These are phyloP conservation scores for Isaurus tuberculatus DNA, from an alignment of 92 coral and sea anemone genomes.

Conservation along the genomic window DNA sequence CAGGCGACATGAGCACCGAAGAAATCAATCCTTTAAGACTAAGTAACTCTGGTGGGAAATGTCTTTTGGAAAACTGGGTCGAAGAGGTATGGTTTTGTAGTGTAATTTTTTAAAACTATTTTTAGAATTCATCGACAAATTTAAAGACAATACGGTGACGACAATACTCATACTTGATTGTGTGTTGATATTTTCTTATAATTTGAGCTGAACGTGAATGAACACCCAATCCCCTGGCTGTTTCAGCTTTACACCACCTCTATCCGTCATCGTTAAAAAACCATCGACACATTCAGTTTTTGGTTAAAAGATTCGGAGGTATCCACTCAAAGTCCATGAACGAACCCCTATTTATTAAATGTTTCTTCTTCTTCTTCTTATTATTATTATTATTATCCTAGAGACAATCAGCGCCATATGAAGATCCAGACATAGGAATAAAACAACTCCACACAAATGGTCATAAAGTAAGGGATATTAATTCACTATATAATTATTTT, in stretches of 20 bases:
- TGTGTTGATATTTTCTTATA: too few relatives aligned
- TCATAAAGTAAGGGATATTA: constrained; percentile 73
- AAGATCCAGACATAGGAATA: constrained; percentile 69
- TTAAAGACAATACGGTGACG: too few relatives aligned
- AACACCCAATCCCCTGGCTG: too few relatives aligned
- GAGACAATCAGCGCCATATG: constrained; percentile 89
- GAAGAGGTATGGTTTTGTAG: constrained; percentile 80
- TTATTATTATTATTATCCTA: constrained; percentile 18
- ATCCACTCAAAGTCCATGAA: too few relatives aligned
- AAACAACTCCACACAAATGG: constrained; percentile 84
- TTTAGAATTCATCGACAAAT: neutral
- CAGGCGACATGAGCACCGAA: constrained; percentile 67
- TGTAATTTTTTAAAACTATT: neutral
- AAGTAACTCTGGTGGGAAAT: constrained; percentile 90
- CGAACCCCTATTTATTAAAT: too few relatives aligned
- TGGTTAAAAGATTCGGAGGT: too few relatives aligned
- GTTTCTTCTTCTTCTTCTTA: too few relatives aligned
- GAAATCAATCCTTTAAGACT: constrained; percentile 77
- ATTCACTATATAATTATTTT: neutral
- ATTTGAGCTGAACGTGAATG: too few relatives aligned
- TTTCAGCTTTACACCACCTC: too few relatives aligned
- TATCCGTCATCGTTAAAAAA: too few relatives aligned
- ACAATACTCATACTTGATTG: too few relatives aligned
- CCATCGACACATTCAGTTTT: too few relatives aligned
- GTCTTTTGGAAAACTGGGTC: constrained; percentile 97